phyloP scores from a whole-genome alignment of 2,797 vertebrate genomes.

The Acipenser transmontanus region DNA sequence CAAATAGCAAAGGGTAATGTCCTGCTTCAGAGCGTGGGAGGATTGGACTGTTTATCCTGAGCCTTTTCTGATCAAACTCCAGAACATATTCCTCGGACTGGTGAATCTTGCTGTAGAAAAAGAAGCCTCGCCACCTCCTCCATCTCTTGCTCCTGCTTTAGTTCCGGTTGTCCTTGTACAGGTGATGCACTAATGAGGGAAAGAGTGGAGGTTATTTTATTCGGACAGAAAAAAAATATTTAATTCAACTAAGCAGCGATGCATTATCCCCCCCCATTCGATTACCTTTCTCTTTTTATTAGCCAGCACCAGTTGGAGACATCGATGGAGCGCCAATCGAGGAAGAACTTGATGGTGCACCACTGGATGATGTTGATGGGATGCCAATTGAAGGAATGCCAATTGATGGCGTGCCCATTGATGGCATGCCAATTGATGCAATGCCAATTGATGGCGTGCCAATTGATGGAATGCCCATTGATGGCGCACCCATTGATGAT shows the following conservation, averaged over 20 bases:
- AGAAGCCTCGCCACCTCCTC: slow-evolving; percentile 41
- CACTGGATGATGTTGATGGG: slow-evolving; percentile 86
- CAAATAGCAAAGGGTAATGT: slow-evolving; percentile 92
- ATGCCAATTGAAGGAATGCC: slow-evolving; percentile 82
- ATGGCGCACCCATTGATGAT: slow-evolving; percentile 71
- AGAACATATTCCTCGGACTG: slow-evolving; percentile 96
- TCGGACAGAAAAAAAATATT: too few species aligned
- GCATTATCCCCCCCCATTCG: too few species aligned
- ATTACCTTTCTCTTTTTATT: slow-evolving; percentile 4
- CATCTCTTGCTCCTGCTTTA: not conserved
- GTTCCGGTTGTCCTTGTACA: too few species aligned
- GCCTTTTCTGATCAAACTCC: slow-evolving; percentile 93
- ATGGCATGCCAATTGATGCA: slow-evolving; percentile 89
- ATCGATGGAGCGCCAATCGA: slow-evolving; percentile 91
- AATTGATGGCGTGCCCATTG: slow-evolving; percentile 69
- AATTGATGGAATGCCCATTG: slow-evolving; percentile 80
- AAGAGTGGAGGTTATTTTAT: too few species aligned
- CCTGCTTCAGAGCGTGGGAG: slow-evolving; percentile 97
- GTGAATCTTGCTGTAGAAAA: slow-evolving; percentile 87
- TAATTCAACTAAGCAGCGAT: too few species aligned
- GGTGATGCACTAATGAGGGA: too few species aligned
- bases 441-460: slow-evolving; percentile 61
- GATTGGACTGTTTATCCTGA: slow-evolving; percentile 98
- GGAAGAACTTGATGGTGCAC: slow-evolving; percentile 78
- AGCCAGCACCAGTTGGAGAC: slow-evolving; percentile 66